A percentile compares a stretch with the other conserved stretches of the same genome.
phyloP scores from a whole-genome alignment of 2,888 invertebrate genomes.

The Kuschelorhynchus macadamiae region DNA sequence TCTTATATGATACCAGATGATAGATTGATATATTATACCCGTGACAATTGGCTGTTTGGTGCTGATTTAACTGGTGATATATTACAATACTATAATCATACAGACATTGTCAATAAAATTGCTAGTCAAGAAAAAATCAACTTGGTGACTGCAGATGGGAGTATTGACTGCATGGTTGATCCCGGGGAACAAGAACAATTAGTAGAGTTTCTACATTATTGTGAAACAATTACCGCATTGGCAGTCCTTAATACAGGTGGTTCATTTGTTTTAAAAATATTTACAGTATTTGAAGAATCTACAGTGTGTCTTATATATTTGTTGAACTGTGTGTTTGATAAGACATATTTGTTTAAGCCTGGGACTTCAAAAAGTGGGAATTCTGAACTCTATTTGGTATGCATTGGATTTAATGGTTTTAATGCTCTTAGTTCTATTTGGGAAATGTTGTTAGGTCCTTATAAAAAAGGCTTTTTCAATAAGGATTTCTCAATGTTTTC shows the following conservation, averaged over 20 bases:
- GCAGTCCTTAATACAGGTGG: conserved; percentile 80
- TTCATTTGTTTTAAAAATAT: conserved; percentile 87
- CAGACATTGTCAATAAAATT: conserved; percentile 72
- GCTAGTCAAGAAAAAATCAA: conserved; percentile 41
- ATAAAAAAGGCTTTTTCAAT: conserved; percentile 66
- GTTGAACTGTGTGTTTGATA: conserved; percentile 80
- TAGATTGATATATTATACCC: conserved; percentile 83
- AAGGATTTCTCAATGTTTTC: conserved; percentile 73
- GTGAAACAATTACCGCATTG: conserved; percentile 86
- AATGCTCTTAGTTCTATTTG: conserved; percentile 57
- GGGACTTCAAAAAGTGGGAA: conserved; percentile 95
- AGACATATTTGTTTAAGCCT: conserved; percentile 87
- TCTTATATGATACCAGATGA: conserved; percentile 86
- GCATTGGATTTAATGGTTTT: conserved; percentile 74
- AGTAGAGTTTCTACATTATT: conserved; percentile 85
- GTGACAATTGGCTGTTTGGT: conserved; percentile 90
- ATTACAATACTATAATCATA: conserved; percentile 78
- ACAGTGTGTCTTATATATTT: conserved; percentile 86
- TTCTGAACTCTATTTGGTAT: conserved; percentile 92
- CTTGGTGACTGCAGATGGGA: conserved; percentile 93
- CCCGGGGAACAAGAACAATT: conserved; percentile 90
- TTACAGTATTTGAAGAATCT: conserved; percentile 90
- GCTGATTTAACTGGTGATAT: conserved; percentile 89
- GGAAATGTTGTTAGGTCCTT: conserved; percentile 68
- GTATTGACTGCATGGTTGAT: conserved; percentile 87